Conservation (phyloP, 2,888 invertebrate species). For the Drosophila yooni region DNA sequence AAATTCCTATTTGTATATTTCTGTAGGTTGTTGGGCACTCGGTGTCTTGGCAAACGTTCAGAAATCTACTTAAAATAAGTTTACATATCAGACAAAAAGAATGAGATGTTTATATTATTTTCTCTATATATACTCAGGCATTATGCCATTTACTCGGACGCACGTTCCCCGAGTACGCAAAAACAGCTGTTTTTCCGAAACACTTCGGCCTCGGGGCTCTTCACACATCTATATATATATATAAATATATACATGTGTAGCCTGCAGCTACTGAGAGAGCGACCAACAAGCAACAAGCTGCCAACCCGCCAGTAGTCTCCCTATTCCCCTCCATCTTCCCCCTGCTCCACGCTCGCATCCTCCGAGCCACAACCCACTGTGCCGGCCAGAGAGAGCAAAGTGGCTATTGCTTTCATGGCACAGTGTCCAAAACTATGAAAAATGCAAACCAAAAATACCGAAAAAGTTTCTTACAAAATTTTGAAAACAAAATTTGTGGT, state of each 20-base stretch:
- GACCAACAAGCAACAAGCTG: slow-evolving; percentile 68
- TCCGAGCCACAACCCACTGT: slow-evolving; percentile 3
- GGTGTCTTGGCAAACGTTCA: slow-evolving; percentile 56
- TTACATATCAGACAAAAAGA: slow-evolving; percentile 44
- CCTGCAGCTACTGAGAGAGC: slow-evolving; percentile 34
- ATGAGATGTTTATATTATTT: slow-evolving; percentile 53
- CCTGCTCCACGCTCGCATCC: slow-evolving; percentile 9
- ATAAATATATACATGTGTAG: neutral
- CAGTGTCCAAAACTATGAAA: slow-evolving; percentile 22
- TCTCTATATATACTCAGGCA: slow-evolving; percentile 22
- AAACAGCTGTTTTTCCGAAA: slow-evolving; percentile 65
- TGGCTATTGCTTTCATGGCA: slow-evolving; percentile 33
- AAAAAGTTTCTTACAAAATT: neutral
- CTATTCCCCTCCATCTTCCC: slow-evolving; percentile 10
- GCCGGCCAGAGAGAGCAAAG: slow-evolving; percentile 21
- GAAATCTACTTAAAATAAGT: slow-evolving; percentile 47
- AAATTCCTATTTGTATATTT: slow-evolving; percentile 32
- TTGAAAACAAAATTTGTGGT: neutral
- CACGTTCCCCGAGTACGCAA: slow-evolving; percentile 18
- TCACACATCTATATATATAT: neutral
- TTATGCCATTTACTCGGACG: slow-evolving; percentile 28
- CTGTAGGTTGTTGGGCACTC: slow-evolving; percentile 27
- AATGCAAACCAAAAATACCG: neutral
- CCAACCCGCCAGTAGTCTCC: slow-evolving; percentile 35
- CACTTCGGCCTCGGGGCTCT: slow-evolving; percentile 33